Evolutionary conservation across 2,113 vertebrate species (phyloP).

Genomic region (Oncorhynchus masou): DNA sequence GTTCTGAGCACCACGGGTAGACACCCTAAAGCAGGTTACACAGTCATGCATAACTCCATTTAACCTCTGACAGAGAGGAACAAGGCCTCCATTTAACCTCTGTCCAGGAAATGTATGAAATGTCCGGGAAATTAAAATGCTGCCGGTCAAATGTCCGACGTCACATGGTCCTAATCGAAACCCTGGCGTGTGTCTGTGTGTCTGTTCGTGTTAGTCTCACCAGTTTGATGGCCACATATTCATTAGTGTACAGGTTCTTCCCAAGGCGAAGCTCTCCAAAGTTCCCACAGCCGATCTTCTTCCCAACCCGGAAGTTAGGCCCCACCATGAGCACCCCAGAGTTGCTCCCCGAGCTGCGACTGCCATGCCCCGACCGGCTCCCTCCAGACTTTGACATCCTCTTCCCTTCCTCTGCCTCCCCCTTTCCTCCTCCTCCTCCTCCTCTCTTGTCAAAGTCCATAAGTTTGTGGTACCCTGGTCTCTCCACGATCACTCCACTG

Average conservation of each 20-base stretch:
- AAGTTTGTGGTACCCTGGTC: slow-evolving; percentile 99
- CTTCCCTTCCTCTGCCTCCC: slow-evolving; percentile 92
- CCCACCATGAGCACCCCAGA: slow-evolving; percentile 98
- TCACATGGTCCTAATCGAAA: too few species aligned
- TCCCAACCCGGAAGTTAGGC: slow-evolving; percentile 96
- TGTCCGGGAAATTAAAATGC: too few species aligned
- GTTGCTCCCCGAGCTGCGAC: slow-evolving; percentile 81
- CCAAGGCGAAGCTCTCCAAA: slow-evolving; percentile 96
- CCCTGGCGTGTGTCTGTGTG: too few species aligned
- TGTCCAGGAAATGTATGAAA: too few species aligned
- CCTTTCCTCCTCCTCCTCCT: slow-evolving; percentile 84
- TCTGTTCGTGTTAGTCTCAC: slow-evolving; percentile 50
- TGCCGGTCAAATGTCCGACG: too few species aligned
- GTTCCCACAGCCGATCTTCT: slow-evolving; percentile 98
- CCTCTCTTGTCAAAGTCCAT: slow-evolving; percentile 99
- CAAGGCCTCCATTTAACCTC: too few species aligned
- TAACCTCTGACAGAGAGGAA: too few species aligned
- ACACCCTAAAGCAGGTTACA: too few species aligned
- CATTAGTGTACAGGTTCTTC: slow-evolving; percentile 98
- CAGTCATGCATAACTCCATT: too few species aligned
- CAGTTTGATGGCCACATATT: slow-evolving; percentile 99
- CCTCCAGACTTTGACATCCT: slow-evolving; percentile 89
- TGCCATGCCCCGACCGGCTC: slow-evolving; percentile 80
- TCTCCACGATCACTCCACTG: slow-evolving; percentile 98
- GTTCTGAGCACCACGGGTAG: too few species aligned